Evolutionary conservation across 2,888 invertebrate species (phyloP), one percentile per base, ranked within the genome.

Genomic region (Lissonota sp.): DNA sequence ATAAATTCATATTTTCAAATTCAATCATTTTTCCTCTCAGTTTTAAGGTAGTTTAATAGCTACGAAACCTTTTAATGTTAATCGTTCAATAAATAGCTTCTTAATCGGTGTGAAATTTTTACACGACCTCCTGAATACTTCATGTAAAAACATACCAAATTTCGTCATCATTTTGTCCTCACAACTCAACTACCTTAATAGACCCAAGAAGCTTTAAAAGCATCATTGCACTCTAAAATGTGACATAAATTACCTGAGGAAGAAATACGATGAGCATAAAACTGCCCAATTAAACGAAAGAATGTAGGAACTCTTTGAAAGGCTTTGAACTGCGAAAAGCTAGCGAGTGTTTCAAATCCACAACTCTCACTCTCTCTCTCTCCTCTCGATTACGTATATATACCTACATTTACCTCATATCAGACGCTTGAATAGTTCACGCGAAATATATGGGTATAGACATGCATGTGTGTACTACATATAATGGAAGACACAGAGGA

Each of bases 391-490:
- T 76, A 10, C 44, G 44, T 55, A 57, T 57, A 57, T 57, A 26
- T 67, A 74, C 66, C 66, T 64, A 58, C 10, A 67, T 76, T 66
- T 72, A 69, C 72, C 74, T 75, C 78, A 77, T 75, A 82, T 75
- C 67, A 82, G 80, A 71, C 75, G 78, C 74, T 78, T 75, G 72
- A 80, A 79, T 80, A 76, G 82, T 77, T 82, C 53, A 73, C 77
- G 71, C 71, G 71, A 74, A 74, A 81, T 12, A 14, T 40, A 44
- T 26, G 39, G 5, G 14, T 70, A 42, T 44, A 63, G 26, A 63
- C 10, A 63, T 49, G 55, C 55, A 63, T 37, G 40, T n/a, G 12
- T 16, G 37, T 44, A 55, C 10, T 14, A 53, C 39, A n/a, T 75
- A 63, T 74, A 66, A 57, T 64, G 46, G 44, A 55, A 73, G 57